Conservation (phyloP, 1,140 invertebrate genomes). For the Aphelinus certus region DNA sequence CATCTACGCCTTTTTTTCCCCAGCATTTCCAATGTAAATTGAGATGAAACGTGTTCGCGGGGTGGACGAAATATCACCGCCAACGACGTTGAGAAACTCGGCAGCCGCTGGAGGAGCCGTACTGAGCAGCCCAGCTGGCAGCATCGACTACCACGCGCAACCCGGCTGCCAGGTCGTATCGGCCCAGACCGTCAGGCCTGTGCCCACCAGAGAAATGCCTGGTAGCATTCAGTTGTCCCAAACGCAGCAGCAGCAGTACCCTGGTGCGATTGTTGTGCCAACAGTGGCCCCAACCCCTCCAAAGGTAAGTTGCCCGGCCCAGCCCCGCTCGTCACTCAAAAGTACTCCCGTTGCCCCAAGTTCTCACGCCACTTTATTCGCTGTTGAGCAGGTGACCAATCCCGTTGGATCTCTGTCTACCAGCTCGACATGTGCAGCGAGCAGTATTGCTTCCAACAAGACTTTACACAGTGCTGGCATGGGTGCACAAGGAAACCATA, state of each 20-base stretch:
- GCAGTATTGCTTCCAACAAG: slow-evolving; percentile 53
- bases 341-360: too few relatives aligned
- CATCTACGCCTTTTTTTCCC: slow-evolving; percentile 18
- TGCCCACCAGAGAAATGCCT: slow-evolving; percentile 64
- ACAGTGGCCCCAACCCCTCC: slow-evolving; percentile 60
- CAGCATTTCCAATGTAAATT: slow-evolving; percentile 71
- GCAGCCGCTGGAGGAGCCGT: slow-evolving; percentile 45
- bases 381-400: slow-evolving; percentile 47
- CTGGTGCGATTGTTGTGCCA: slow-evolving; percentile 63
- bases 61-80: slow-evolving; percentile 69
- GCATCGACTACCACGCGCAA: slow-evolving; percentile 57
- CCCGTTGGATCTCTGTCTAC: slow-evolving; percentile 47
- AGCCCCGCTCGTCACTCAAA: background rate
- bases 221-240: slow-evolving; percentile 63
- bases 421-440: slow-evolving; percentile 55
- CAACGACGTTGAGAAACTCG: slow-evolving; percentile 58
- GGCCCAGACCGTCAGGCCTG: slow-evolving; percentile 58
- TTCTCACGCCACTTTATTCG: too few relatives aligned
- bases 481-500: slow-evolving; percentile 56
- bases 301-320: slow-evolving; percentile 50
- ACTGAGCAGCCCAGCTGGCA: slow-evolving; percentile 44
- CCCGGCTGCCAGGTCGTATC: slow-evolving; percentile 61
- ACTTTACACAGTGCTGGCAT: slow-evolving; percentile 55
- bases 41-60: slow-evolving; percentile 73
- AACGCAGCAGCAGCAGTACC: slow-evolving; percentile 63